Percentiles rank a stretch among this genome's conserved stretches.
These are phyloP conservation scores for Tipula vernalis DNA, from an alignment of 2,888 invertebrate genomes.

Conservation along the genomic window DNA sequence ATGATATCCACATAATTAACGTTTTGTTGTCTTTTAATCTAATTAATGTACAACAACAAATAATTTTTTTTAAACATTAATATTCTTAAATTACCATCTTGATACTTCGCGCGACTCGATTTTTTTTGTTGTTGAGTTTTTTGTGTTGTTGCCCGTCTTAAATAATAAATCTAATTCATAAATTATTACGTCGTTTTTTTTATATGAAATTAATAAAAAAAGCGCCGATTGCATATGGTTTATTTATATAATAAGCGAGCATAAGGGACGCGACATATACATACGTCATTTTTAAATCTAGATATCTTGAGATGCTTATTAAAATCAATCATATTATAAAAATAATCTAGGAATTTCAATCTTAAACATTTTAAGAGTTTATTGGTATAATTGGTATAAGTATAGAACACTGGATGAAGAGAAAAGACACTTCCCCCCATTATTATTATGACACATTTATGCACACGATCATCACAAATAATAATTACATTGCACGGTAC, in stretches of 20 bases:
- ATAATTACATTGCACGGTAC: neutral
- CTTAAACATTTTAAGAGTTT: neutral
- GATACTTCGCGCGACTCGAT: neutral
- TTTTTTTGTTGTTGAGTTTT: neutral
- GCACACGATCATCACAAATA: neutral
- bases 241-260: neutral
- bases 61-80: neutral
- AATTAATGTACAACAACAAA: neutral
- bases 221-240: neutral
- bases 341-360: neutral
- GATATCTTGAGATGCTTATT: neutral
- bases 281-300: neutral
- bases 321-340: neutral
- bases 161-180: neutral
- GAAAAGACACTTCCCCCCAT: neutral
- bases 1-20: neutral
- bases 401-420: neutral
- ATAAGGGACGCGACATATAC: neutral
- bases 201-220: neutral
- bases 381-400: neutral
- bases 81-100: conserved; percentile 4
- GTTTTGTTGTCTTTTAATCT: neutral
- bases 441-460: neutral
- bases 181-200: neutral
- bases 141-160: neutral